phyloP scores from a whole-genome alignment of 2,888 invertebrate species.

The Hipparchia semele region DNA sequence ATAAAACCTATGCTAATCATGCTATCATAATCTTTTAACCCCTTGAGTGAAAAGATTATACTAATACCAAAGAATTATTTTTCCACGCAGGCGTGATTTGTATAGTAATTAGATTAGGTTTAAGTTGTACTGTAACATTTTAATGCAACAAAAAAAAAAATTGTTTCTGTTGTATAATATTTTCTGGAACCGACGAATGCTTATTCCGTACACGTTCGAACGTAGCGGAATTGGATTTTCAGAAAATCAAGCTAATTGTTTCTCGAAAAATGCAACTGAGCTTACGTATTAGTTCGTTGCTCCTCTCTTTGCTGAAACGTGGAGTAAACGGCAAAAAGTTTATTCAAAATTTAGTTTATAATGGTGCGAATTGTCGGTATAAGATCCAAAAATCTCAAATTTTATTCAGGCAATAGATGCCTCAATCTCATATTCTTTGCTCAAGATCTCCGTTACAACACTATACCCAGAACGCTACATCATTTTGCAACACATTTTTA shows the following conservation, averaged over 20 bases:
- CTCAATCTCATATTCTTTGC: conserved; percentile 4
- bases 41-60: not conserved
- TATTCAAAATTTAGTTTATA: not conserved
- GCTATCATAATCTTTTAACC: no score
- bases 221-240: conserved; percentile 17
- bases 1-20: no score
- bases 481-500: no score
- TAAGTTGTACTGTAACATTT: no score
- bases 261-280: conserved; percentile 23
- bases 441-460: not conserved
- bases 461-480: no score
- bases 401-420: conserved; percentile 6
- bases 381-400: not conserved
- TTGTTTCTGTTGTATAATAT: not conserved
- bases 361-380: not conserved
- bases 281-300: not conserved
- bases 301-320: not conserved
- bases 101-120: no score
- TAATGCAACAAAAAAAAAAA: no score
- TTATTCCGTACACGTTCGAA: conserved; percentile 12
- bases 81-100: not conserved
- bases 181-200: not conserved
- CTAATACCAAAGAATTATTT: not conserved
- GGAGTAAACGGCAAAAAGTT: not conserved
- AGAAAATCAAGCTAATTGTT: conserved; percentile 22